These are phyloP conservation scores for Syngnathus typhle DNA, from an alignment of 2,113 vertebrate genomes.

Conservation along the genomic window DNA sequence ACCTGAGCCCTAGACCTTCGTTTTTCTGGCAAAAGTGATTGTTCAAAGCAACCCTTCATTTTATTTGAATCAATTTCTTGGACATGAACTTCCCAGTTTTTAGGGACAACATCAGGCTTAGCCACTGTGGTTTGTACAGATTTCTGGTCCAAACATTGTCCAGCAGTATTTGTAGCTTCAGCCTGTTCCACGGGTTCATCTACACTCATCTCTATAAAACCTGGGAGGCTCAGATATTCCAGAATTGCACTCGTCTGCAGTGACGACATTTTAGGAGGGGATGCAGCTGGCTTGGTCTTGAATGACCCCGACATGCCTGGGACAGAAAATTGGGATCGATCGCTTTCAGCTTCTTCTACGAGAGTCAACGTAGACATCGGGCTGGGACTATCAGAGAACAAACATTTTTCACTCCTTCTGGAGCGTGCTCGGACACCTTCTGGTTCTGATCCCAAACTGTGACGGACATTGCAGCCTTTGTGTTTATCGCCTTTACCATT, in stretches of 20 bases:
- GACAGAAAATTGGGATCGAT: constrained; percentile 66
- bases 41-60: constrained; percentile 26
- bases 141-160: constrained; percentile 28
- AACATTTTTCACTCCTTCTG: constrained; percentile 69
- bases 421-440: constrained; percentile 66
- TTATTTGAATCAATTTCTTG: constrained; percentile 33
- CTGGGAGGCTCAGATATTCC: constrained; percentile 74
- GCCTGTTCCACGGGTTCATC: constrained; percentile 66
- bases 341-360: constrained; percentile 65
- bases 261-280: constrained; percentile 59
- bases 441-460: constrained; percentile 52
- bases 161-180: constrained; percentile 31
- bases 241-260: constrained; percentile 73
- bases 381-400: constrained; percentile 63
- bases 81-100: constrained; percentile 63
- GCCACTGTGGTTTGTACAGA: constrained; percentile 26
- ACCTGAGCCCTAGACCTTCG: constrained; percentile 18
- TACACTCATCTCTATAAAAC: constrained; percentile 79
- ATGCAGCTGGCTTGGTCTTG: constrained; percentile 48
- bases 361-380: constrained; percentile 62
- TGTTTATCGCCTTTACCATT: constrained; percentile 42
- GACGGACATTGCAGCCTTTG: constrained; percentile 13
- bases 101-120: constrained; percentile 67
- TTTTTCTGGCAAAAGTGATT: constrained; percentile 8
- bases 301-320: constrained; percentile 59